These are phyloP conservation scores for Brienomyrus brachyistius DNA, from an alignment of 2,113 vertebrate genomes.

Conservation along the genomic window DNA sequence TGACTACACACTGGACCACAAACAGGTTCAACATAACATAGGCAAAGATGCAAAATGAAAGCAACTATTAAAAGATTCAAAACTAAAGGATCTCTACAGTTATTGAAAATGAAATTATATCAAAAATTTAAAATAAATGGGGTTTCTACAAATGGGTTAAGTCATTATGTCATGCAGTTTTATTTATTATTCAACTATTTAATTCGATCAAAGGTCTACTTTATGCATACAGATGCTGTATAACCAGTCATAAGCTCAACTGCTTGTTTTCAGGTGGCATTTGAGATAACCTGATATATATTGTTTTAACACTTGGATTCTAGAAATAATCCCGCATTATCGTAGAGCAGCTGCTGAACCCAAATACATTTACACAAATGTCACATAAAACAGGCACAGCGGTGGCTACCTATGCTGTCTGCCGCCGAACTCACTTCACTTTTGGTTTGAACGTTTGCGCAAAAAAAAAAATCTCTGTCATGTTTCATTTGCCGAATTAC, in stretches of 20 bases:
- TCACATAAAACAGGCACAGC: neutral
- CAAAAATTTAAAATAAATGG: neutral
- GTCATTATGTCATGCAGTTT: neutral
- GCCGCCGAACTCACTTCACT: neutral
- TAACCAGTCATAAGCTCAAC: neutral
- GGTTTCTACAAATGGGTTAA: neutral
- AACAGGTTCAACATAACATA: neutral
- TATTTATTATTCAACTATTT: neutral
- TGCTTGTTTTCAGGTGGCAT: neutral
- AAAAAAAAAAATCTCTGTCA: neutral
- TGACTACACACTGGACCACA: neutral
- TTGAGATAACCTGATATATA: neutral
- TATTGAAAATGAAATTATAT: neutral
- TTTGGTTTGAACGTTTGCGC: neutral
- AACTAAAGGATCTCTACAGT: neutral
- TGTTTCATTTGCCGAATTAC: neutral
- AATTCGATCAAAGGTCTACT: neutral
- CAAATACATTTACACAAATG: neutral
- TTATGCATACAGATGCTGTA: neutral
- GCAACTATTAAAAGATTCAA: neutral
- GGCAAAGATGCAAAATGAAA: neutral
- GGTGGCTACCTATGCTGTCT: neutral
- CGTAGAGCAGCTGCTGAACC: neutral
- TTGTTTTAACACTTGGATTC: neutral
- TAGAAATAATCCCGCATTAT: neutral